These are phyloP conservation scores for Melanostoma scalare DNA, from an alignment of 2,888 invertebrate genomes.

Conservation along the genomic window DNA sequence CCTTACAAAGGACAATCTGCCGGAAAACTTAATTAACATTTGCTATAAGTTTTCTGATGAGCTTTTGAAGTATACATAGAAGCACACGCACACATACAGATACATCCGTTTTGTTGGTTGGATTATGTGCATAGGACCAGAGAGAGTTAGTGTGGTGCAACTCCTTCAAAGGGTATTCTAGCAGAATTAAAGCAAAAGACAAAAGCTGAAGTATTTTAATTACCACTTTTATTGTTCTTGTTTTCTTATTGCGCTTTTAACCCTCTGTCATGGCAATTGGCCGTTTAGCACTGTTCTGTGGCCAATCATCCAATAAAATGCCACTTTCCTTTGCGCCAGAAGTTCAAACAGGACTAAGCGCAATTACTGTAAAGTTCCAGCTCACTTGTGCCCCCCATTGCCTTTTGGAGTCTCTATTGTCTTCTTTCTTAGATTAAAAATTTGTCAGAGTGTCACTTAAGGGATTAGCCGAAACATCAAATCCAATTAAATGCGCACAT, in stretches of 20 bases:
- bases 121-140: slow-evolving; percentile 6
- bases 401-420: slow-evolving; percentile 43
- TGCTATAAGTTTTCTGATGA: slow-evolving; percentile 70
- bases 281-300: slow-evolving; percentile 30
- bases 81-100: not conserved
- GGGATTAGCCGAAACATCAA: slow-evolving; percentile 46
- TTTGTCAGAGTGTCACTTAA: slow-evolving; percentile 64
- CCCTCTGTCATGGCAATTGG: slow-evolving; percentile 8
- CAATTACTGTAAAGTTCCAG: not conserved
- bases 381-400: not conserved
- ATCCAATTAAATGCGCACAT: slow-evolving; percentile 56
- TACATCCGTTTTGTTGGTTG: slow-evolving; percentile 24
- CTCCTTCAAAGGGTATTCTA: slow-evolving; percentile 7
- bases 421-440: slow-evolving; percentile 48
- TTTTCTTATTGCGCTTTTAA: slow-evolving; percentile 17
- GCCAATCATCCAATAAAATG: slow-evolving; percentile 36
- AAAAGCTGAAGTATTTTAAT: slow-evolving; percentile 40
- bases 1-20: slow-evolving; percentile 52
- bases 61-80: slow-evolving; percentile 44
- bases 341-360: not conserved
- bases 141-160: not conserved
- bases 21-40: slow-evolving; percentile 71
- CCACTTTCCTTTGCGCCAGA: not conserved
- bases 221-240: slow-evolving; percentile 37
- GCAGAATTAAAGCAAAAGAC: slow-evolving; percentile 11